phyloP scores from a whole-genome alignment of 2,797 vertebrate genomes.

The Sphenopsis melanotis region DNA sequence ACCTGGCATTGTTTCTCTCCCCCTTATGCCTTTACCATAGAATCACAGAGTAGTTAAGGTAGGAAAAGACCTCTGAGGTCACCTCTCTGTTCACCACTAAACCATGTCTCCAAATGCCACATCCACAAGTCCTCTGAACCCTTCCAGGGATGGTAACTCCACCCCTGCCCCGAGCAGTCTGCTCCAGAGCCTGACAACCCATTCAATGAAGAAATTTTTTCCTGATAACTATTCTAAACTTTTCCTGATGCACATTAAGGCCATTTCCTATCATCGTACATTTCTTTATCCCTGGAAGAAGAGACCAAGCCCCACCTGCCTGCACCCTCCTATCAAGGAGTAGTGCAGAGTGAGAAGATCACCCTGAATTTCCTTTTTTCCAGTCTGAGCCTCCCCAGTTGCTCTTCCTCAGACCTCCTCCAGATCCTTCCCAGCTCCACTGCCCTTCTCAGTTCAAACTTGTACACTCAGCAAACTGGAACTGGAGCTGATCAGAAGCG shows the following conservation, averaged over 20 bases:
- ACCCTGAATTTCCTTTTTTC: background rate
- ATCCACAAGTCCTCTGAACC: background rate
- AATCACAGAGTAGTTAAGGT: background rate
- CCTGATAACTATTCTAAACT: background rate
- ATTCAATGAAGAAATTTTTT: background rate
- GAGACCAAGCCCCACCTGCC: background rate
- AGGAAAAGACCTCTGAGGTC: background rate
- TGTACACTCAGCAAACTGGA: background rate
- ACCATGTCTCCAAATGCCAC: background rate
- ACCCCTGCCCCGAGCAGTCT: background rate
- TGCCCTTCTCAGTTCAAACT: background rate
- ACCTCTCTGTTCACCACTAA: background rate
- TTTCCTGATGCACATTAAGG: background rate
- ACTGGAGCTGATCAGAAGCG: background rate
- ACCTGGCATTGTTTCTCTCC: accelerated
- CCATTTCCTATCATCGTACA: background rate
- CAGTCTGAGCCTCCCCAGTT: background rate
- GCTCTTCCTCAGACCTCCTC: background rate
- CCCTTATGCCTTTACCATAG: background rate
- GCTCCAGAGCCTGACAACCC: background rate
- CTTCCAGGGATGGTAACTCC: background rate
- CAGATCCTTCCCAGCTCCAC: background rate
- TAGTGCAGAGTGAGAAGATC: background rate
- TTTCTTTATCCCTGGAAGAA: background rate
- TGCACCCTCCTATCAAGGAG: background rate